Base-by-base conservation (phyloP, 2,888 invertebrate genomes). In the Cryptophagus acutangulus region DNA sequence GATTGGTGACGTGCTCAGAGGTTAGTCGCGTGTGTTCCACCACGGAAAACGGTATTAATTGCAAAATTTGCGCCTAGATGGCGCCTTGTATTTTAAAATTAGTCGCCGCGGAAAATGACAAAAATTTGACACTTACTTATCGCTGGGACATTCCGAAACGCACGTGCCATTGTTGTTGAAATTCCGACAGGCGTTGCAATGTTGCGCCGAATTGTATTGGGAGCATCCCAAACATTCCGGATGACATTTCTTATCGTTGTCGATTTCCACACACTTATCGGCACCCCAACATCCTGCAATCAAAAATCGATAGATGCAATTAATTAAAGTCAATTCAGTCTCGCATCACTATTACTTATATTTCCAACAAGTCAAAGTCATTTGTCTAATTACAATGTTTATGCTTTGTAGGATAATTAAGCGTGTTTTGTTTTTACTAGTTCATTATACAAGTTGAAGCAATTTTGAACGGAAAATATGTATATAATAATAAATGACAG, bases 221-320 rank as follows among this genome's bases (percentile, higher is more conserved):
- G 55, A 66, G 51, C 92, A 91, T 17, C 91, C 91, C 3, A 91
- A 65, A 62, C 94, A 94, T 60, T 87, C 76, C 1, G 71, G 62
- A 62, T 87, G 79, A 59, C 94, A 94, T 15, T 57, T 38, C 15
- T 46, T 46, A 12, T 38, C 64, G n/a, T 66, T 70, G 24, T 71
- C 60, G 33, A 64, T 71, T 33, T 81, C 79, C 43, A 80, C 81
- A 53, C 58, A 48, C 16, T 62, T 54, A 1, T 61, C 51, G 26
- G 68, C 70, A 75, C 75, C 75, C 48, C 76, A 75, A 33, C 59
- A 57, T 26, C 26, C 26, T 26, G 12, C n/a, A 26, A n/a, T n/a
- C n/a, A n/a, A n/a, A 26, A 20, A 20, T 20, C 20, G 9, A 20
- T 20, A 20, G 20, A 5, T 6, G 6, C 20, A 20, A n/a, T n/a